Evolutionary conservation across 2,888 invertebrate species (phyloP), one percentile per base, ranked within the genome.

Genomic region (Melipona beecheii): DNA sequence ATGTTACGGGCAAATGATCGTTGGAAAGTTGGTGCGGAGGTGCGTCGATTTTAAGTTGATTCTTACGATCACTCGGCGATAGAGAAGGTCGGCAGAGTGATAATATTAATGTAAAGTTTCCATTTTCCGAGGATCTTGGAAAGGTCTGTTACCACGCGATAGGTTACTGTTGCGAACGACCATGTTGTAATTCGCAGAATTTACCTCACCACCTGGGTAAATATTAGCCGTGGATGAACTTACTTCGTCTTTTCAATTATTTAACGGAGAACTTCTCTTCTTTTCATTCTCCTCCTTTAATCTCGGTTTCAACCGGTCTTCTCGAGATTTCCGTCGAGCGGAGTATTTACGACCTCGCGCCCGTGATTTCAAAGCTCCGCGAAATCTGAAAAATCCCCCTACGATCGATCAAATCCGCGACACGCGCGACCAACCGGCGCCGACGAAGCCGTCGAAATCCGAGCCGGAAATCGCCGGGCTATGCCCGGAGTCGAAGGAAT

Each of bases 401-500:
- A 24, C 11, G 19, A 62, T 11, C 19, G 2, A 31, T 62, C 6
- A 6, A 19, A 6, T 17, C 24, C 9, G 0, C 4, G 15, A 43
- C 15, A 21, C 15, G 6, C 31, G 19, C 0, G 3, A 27, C 5
- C 13, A 9, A 15, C 2, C 50, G 19, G 13, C 36, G 4, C 13
- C 17, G 11, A 13, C 27, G 19, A 3, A 4, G 21, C 21, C 15
- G 27, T 73, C 31, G 62, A 64, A 31, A 75, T 49, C 9, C 9
- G 0, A 50, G 2, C 54, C 52, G 24, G 71, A 65, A 27, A 58
- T 65, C 17, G 43, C 31, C 19, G 21, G 21, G 43, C 24, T n/a
- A 73, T 56, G 64, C 65, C 60, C 27, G 19, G 19, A 17, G 3
- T 50, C 75, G 87, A 84, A 88, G 88, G 83, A 88, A 88, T 88